Evolutionary conservation across 1,140 invertebrate genomes (phyloP).

Genomic region (Conopomorpha cramerella): DNA sequence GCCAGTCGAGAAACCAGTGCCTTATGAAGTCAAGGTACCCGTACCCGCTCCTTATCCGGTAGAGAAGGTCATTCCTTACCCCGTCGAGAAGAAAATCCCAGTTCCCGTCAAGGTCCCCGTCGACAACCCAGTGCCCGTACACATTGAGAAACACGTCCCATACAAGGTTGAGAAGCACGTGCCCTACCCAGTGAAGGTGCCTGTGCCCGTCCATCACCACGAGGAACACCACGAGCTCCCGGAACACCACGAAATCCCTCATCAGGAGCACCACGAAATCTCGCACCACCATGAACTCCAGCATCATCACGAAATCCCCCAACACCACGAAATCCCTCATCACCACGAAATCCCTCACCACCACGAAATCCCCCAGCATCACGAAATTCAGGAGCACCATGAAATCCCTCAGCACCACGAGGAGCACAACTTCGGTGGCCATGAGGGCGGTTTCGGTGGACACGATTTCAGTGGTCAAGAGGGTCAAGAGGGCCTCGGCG

Average conservation of each 20-base stretch:
- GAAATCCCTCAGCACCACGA: no score
- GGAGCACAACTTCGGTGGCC: no score
- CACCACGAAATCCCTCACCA: no score
- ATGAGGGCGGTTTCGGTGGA: no score
- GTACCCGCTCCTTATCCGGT: slow-evolving; percentile 63
- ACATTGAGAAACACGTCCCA: slow-evolving; percentile 68
- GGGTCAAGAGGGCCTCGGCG: slow-evolving; percentile 15
- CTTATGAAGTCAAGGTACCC: slow-evolving; percentile 62
- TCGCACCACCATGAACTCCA: no score
- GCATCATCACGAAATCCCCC: no score
- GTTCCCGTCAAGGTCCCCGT: slow-evolving; percentile 66
- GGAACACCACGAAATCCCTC: slow-evolving; percentile 19
- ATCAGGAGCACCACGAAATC: slow-evolving; percentile 21
- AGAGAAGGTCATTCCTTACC: slow-evolving; percentile 63
- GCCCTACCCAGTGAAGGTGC: slow-evolving; percentile 59
- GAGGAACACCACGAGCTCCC: slow-evolving; percentile 42
- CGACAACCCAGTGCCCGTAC: slow-evolving; percentile 60
- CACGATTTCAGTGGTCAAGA: no score
- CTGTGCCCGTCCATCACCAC: slow-evolving; percentile 56
- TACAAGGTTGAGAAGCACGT: slow-evolving; percentile 66
- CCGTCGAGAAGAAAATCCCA: slow-evolving; percentile 65
- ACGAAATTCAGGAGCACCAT: no score
- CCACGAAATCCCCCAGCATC: no score
- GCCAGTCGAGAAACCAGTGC: slow-evolving; percentile 63
- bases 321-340: no score